Base-by-base conservation (phyloP, 2,888 invertebrate genomes). In the Griposia aprilina region DNA sequence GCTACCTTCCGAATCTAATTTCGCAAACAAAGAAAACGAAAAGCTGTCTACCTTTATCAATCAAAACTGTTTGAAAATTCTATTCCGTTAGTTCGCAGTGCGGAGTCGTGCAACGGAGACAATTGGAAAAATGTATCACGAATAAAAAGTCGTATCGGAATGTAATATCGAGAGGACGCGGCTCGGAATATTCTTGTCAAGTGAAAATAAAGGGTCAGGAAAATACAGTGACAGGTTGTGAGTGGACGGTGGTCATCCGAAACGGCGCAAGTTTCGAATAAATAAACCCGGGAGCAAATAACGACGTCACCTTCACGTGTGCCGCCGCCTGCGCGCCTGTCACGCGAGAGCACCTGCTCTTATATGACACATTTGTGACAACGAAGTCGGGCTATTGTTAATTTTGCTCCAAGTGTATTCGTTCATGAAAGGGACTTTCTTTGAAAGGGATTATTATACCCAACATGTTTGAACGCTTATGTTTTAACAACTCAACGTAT, bases 31-130 rank as follows among this genome's bases (percentile, higher is more conserved):
- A 96, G 95, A 96, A 96, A 95, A 93, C 94, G 95, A 94, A 96
- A 96, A 94, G 94, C 95, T 94, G 96, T 96, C 96, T 96, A 96
- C 96, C 96, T 96, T 96, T 96, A 96, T 96, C 97, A 96, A 96
- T 97, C 96, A 96, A 96, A 97, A 96, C 94, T 95, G 95, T 95
- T 96, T 94, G 95, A 95, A 96, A 97, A 95, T 96, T 96, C 93
- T 95, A 95, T 96, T 95, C 94, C 92, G 95, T 95, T 95, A 96
- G 95, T 96, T 95, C 94, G 93, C 93, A 93, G 92, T 92, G 93
- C 89, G 92, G 92, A 93, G 91, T 93, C 93, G 93, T 93, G 94
- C 94, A 92, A 88, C 91, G 93, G 93, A 94, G 95, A 96, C 96
- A 96, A 96, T 96, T 95, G 96, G 95, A 96, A 96, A 96, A 96